Evolutionary conservation across 1,140 invertebrate genomes (phyloP).

Genomic region (Probaryconus sp.): DNA sequence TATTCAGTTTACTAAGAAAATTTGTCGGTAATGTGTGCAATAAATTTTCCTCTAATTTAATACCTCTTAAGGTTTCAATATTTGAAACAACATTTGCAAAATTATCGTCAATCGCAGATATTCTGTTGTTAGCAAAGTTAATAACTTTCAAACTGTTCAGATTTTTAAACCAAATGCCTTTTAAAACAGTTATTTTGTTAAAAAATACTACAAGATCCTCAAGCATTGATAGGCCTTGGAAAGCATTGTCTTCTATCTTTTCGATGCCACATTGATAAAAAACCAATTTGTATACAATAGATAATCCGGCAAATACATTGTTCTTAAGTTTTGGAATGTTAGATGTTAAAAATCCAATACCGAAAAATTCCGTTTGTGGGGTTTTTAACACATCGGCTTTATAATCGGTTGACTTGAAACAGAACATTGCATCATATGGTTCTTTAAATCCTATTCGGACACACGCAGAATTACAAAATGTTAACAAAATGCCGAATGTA

Average conservation of each 20-base stretch:
- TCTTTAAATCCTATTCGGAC: conserved; percentile 3
- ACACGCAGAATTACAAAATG: conserved; percentile 10
- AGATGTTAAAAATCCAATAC: neutral
- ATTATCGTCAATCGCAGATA: conserved; percentile 18
- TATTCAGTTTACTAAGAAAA: neutral
- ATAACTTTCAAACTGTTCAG: neutral
- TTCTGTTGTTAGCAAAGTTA: conserved; percentile 3
- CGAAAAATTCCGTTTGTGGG: conserved; percentile 14
- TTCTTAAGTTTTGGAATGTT: conserved; percentile 22
- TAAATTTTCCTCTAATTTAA: conserved; percentile 8
- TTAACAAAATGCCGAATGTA: neutral
- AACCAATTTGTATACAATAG: neutral
- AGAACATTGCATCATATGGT: conserved; percentile 9
- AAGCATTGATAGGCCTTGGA: conserved; percentile 2
- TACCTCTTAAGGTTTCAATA: neutral
- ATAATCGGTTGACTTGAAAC: neutral
- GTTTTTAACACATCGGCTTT: conserved; percentile 12
- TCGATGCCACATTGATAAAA: neutral
- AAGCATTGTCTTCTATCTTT: conserved; percentile 27
- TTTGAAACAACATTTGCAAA: conserved; percentile 23
- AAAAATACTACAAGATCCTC: neutral
- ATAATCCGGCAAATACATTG: conserved; percentile 3
- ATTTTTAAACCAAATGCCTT: conserved; percentile 41
- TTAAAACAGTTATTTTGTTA: conserved; percentile 10
- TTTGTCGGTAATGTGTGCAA: conserved; percentile 20